These are phyloP conservation scores for Drosophila sulfurigaster DNA, from an alignment of 1,140 invertebrate genomes.

Conservation along the genomic window DNA sequence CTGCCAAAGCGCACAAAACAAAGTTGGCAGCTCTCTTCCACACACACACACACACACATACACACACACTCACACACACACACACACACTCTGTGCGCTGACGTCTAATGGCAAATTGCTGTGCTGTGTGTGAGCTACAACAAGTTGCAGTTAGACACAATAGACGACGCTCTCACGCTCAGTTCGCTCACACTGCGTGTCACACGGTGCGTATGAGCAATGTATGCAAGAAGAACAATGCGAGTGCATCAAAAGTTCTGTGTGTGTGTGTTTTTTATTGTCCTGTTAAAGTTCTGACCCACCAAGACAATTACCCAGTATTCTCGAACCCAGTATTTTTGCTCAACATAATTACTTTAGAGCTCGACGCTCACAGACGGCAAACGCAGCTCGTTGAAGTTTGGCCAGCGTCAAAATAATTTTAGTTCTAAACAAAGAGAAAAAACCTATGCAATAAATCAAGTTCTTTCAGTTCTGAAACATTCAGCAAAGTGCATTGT, in stretches of 20 bases:
- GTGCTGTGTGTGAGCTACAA: conserved; percentile 36
- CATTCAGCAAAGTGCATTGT: conserved; percentile 49
- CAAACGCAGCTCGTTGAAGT: conserved; percentile 60
- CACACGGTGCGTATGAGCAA: conserved; percentile 42
- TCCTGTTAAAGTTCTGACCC: conserved; percentile 2
- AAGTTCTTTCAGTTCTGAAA: conserved; percentile 15
- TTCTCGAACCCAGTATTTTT: conserved; percentile 27
- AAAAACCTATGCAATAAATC: conserved; percentile 17
- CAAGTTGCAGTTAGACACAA: conserved; percentile 55
- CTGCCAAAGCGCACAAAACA: conserved; percentile 44
- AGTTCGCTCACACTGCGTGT: not conserved
- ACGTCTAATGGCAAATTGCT: conserved; percentile 47
- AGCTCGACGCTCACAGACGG: conserved; percentile 62
- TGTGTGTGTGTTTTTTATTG: conserved; percentile 2
- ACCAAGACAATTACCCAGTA: conserved; percentile 22
- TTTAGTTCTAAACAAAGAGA: not conserved
- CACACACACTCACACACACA: conserved; percentile 1
- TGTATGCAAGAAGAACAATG: conserved; percentile 4
- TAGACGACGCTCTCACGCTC: conserved; percentile 15
- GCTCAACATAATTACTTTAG: conserved; percentile 66
- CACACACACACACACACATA: conserved; percentile 12
- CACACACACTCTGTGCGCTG: not conserved
- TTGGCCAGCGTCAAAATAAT: conserved; percentile 5
- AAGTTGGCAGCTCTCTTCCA: conserved; percentile 40
- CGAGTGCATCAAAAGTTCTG: conserved; percentile 24